phyloP scores from a whole-genome alignment of 1,140 invertebrate genomes.

The Kradibia gibbosae region DNA sequence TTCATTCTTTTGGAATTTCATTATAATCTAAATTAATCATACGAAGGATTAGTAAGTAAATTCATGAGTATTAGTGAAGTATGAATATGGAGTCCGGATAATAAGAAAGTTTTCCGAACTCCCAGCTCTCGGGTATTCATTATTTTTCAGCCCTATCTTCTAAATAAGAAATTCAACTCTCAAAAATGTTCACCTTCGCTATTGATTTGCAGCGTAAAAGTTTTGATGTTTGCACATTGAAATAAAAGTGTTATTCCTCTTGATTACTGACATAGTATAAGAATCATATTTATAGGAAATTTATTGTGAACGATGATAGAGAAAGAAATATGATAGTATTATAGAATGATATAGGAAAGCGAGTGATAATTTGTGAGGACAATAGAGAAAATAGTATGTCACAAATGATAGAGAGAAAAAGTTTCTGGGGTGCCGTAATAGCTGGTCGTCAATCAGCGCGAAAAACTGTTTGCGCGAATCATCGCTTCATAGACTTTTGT shows the following conservation, averaged over 20 bases:
- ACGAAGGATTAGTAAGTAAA: too few relatives aligned
- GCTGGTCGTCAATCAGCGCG: slow-evolving; percentile 56
- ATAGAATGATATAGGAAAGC: background rate
- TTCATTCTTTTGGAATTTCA: too few relatives aligned
- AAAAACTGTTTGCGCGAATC: slow-evolving; percentile 53
- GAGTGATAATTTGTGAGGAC: slow-evolving; percentile 23
- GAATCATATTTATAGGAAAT: background rate
- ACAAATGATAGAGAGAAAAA: slow-evolving; percentile 16
- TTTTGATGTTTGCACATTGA: background rate
- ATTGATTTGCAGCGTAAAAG: background rate
- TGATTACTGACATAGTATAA: background rate
- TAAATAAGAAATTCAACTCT: too few relatives aligned
- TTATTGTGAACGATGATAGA: background rate
- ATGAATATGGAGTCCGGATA: too few relatives aligned
- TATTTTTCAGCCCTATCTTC: too few relatives aligned
- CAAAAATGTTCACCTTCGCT: background rate
- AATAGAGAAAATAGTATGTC: background rate
- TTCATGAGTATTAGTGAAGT: too few relatives aligned
- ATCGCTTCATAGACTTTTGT: slow-evolving; percentile 46
- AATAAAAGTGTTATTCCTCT: background rate
- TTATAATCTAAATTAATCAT: too few relatives aligned
- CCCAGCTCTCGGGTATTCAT: too few relatives aligned
- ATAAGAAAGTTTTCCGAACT: too few relatives aligned
- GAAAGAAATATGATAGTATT: background rate
- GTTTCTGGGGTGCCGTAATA: slow-evolving; percentile 54